Evolutionary conservation across 2,888 invertebrate species (phyloP).

Genomic region (Bombylius discolor): DNA sequence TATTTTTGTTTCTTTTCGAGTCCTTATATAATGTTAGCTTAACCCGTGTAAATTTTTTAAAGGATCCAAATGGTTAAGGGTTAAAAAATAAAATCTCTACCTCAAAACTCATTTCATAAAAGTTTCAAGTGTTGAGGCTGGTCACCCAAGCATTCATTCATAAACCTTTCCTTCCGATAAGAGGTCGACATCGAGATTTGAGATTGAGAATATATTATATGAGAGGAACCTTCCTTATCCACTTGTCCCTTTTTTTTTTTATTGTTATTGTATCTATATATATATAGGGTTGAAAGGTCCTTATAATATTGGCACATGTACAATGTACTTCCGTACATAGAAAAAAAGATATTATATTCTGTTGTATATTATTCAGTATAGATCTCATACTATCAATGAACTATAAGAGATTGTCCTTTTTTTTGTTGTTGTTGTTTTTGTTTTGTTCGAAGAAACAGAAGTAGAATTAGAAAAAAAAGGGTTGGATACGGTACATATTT

Average conservation of each 20-base stretch:
- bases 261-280: too few species aligned
- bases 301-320: neutral
- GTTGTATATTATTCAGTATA: neutral
- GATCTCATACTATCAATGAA: neutral
- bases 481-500: too few species aligned
- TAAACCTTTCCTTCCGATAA: constrained; percentile 10
- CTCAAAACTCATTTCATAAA: neutral
- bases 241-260: constrained; percentile 7
- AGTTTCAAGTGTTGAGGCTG: constrained; percentile 9
- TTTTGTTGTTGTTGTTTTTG: too few species aligned
- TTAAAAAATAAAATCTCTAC: too few species aligned
- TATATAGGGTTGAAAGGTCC: constrained; percentile 4
- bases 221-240: constrained; percentile 1
- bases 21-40: too few species aligned
- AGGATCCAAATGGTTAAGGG: too few species aligned
- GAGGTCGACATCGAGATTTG: neutral
- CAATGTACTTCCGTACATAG: too few species aligned
- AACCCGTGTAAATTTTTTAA: too few species aligned
- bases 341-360: too few species aligned
- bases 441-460: too few species aligned
- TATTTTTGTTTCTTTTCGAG: too few species aligned
- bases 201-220: neutral
- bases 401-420: neutral
- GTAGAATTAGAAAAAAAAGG: too few species aligned
- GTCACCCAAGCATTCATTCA: constrained; percentile 13